phyloP scores from a whole-genome alignment of 2,113 vertebrate species.

The Pseudois nayaur region DNA sequence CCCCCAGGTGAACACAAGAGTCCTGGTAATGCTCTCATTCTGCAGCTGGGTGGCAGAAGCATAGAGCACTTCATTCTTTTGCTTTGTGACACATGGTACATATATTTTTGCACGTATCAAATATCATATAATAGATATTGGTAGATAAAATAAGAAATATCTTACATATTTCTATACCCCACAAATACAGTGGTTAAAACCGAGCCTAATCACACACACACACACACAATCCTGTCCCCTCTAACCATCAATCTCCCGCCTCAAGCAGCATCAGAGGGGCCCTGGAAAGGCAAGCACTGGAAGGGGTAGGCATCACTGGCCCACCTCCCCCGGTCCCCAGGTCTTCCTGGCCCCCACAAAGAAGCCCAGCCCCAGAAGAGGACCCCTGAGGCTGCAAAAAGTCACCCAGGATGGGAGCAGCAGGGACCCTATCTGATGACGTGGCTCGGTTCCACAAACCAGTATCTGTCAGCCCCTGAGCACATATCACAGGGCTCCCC shows the following conservation, averaged over 20 bases:
- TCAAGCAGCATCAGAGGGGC: not conserved
- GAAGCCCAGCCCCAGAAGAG: not conserved
- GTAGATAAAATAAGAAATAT: not conserved
- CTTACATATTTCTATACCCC: not conserved
- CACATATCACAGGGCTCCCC: rapidly evolving
- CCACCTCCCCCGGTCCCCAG: not conserved
- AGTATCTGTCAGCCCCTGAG: not conserved
- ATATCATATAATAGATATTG: not conserved
- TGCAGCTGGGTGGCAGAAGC: not conserved
- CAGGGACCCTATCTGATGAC: rapidly evolving
- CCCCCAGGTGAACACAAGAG: no score
- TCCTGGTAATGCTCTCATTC: no score
- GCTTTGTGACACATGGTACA: not conserved
- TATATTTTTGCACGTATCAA: not conserved
- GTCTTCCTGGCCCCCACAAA: not conserved
- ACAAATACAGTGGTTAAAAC: not conserved
- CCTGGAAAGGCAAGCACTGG: not conserved
- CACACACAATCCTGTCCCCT: no score
- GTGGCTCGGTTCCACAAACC: not conserved
- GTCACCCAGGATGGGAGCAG: not conserved
- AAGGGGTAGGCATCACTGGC: rapidly evolving
- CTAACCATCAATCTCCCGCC: not conserved
- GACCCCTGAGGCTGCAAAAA: not conserved
- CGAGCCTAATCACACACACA: not conserved
- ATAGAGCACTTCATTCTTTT: rapidly evolving